phyloP scores from a whole-genome alignment of 2,113 vertebrate genomes.

The Apistogramma diplotaenia region DNA sequence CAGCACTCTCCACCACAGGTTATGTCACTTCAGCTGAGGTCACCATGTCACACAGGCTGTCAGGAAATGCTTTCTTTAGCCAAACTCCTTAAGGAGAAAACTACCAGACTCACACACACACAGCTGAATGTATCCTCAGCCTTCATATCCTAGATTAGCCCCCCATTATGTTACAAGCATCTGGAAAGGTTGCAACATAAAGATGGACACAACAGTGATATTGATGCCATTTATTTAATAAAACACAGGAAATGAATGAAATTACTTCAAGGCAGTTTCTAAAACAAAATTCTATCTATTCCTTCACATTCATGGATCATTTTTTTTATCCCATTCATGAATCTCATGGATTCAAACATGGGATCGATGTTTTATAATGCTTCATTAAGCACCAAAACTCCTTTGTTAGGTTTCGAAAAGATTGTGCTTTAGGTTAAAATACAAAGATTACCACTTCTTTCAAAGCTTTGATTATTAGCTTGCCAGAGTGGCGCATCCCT shows the following conservation, averaged over 20 bases:
- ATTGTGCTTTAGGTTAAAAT: background rate
- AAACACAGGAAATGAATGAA: background rate
- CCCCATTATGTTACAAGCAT: background rate
- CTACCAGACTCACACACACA: background rate
- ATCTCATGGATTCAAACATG: background rate
- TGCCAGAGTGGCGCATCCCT: background rate
- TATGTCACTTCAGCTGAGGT: constrained; percentile 68
- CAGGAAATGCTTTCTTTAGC: constrained; percentile 27
- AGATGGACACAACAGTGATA: background rate
- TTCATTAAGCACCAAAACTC: background rate
- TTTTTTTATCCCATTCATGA: background rate
- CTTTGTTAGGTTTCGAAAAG: background rate
- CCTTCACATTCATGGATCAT: background rate
- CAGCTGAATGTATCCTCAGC: background rate
- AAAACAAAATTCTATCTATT: background rate
- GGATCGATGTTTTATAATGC: background rate
- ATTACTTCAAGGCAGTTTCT: background rate
- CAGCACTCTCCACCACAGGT: constrained; percentile 46
- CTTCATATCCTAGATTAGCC: background rate
- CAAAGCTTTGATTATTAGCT: background rate
- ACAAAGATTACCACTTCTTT: background rate
- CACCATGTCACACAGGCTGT: constrained; percentile 52
- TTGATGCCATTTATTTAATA: background rate
- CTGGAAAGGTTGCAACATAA: background rate
- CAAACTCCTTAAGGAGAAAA: constrained; percentile 8